A percentile compares a stretch with the other conserved stretches of the same genome.
Conservation (phyloP, 2,888 invertebrate species). For the Micoletzkya japonica region DNA sequence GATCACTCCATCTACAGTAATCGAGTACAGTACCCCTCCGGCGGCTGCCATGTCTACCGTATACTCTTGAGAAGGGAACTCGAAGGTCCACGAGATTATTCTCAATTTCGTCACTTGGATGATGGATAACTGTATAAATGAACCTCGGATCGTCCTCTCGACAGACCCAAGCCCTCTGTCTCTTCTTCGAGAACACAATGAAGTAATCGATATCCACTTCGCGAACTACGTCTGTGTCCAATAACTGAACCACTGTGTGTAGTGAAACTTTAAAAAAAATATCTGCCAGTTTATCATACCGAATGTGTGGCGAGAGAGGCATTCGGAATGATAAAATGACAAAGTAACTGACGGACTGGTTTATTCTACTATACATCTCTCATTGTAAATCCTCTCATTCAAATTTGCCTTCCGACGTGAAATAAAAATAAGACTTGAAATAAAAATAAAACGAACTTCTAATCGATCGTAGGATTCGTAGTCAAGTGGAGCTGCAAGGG, state of each 20-base stretch:
- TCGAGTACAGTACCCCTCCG: conserved; percentile 32
- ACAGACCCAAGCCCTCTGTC: conserved; percentile 11
- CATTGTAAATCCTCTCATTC: not conserved
- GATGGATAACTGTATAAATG: not conserved
- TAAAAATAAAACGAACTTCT: not conserved
- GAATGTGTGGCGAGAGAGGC: too few relatives aligned
- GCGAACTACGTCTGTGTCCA: conserved; percentile 8
- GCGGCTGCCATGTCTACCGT: conserved; percentile 7
- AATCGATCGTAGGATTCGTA: conserved; percentile 16
- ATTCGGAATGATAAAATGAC: too few relatives aligned
- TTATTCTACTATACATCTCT: too few relatives aligned
- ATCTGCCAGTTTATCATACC: too few relatives aligned
- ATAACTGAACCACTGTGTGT: not conserved
- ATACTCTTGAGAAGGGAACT: conserved; percentile 6
- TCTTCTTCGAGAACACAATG: conserved; percentile 14
- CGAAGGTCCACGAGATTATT: not conserved
- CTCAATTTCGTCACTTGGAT: not conserved
- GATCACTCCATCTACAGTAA: conserved; percentile 42
- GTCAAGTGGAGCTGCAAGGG: conserved; percentile 6
- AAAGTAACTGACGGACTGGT: too few relatives aligned
- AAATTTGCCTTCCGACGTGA: too few relatives aligned
- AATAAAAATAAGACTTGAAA: too few relatives aligned
- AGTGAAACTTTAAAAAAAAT: not conserved
- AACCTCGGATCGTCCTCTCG: conserved; percentile 21
- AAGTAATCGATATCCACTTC: conserved; percentile 15